Base-by-base conservation (phyloP, 2,797 vertebrate species). In the Danio albolineatus region DNA sequence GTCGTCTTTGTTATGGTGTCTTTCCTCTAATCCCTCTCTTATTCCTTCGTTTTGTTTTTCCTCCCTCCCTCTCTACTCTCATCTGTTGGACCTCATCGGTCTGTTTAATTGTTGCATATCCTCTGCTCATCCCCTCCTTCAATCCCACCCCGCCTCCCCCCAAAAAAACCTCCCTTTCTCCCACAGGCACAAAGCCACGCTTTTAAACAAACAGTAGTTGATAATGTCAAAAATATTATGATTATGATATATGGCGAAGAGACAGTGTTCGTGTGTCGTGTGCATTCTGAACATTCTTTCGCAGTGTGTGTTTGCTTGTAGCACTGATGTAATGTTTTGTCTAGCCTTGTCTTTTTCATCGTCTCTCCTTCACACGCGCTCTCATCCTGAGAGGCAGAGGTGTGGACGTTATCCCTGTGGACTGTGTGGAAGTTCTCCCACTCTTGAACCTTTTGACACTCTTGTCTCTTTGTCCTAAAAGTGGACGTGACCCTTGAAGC, bases 11-110 rank as follows among this genome's bases (percentile, higher is more conserved):
- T 73, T 73, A 73, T 79, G 39, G 41, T 78, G 46, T 87, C 78
- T 84, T 80, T 73, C 67, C 61, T 57, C 38, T 84, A 74, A 71
- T 84, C 66, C 66, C 67, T 69, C 81, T 78, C 65, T 73, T 65
- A 83, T 81, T 80, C 60, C 71, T 73, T 67, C 12, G 16, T 53
- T 49, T 76, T 69, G 72, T 38, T 54, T 76, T 67, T 49, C 46
- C 16, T 61, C 48, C 59, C 54, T 62, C 56, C 36, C 10, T 60
- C 46, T 72, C 43, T 39, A 60, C 17, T 54, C 54, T 62, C 17
- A 7, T 76, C 66, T 49, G 4, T 41, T n/a, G 0, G 6, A 71
- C 6, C 7, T 13, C 28, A 44, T 44, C 2, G 19, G 46, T 61
- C 46, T 79, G 14, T 73, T 54, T 56, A 44, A 56, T 44, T 73